Conservation (phyloP, 1,140 invertebrate genomes). For the Gryon sp. region DNA sequence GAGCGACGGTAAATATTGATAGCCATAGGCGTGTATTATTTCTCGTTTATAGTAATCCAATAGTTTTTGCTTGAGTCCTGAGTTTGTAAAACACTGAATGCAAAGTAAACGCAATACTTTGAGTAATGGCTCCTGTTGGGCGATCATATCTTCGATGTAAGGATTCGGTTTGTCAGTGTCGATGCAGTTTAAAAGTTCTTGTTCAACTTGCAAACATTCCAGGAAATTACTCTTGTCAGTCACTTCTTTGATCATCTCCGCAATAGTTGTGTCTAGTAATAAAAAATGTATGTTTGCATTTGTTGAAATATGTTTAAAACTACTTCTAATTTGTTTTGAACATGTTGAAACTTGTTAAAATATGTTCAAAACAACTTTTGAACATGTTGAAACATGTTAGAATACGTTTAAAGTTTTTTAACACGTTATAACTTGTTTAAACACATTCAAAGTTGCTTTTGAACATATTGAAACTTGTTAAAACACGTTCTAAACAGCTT, state of each 20-base stretch:
- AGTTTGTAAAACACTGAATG: conserved; percentile 91
- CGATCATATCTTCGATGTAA: conserved; percentile 95
- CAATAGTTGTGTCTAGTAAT: conserved; percentile 85
- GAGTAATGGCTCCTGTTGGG: conserved; percentile 87
- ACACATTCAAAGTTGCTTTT: no score
- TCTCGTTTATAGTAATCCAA: conserved; percentile 96
- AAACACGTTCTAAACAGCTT: no score
- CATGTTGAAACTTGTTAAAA: no score
- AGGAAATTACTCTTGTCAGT: conserved; percentile 85
- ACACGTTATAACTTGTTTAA: no score
- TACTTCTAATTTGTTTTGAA: no score
- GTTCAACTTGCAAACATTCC: conserved; percentile 86
- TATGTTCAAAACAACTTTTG: no score
- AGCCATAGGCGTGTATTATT: conserved; percentile 93
- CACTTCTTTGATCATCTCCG: conserved; percentile 87
- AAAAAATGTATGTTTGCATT: conserved; percentile 50
- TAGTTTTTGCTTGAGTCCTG: conserved; percentile 93
- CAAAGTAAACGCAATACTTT: conserved; percentile 94
- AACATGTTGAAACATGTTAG: no score
- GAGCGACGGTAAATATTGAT: conserved; percentile 90
- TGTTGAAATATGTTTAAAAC: conserved; percentile 4
- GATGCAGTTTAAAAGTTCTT: conserved; percentile 94
- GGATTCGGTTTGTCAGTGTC: conserved; percentile 93
- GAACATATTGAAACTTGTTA: no score
- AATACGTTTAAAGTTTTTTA: no score